These are phyloP conservation scores for Mylabris phalerata DNA, from an alignment of 1,140 invertebrate species.

Conservation along the genomic window DNA sequence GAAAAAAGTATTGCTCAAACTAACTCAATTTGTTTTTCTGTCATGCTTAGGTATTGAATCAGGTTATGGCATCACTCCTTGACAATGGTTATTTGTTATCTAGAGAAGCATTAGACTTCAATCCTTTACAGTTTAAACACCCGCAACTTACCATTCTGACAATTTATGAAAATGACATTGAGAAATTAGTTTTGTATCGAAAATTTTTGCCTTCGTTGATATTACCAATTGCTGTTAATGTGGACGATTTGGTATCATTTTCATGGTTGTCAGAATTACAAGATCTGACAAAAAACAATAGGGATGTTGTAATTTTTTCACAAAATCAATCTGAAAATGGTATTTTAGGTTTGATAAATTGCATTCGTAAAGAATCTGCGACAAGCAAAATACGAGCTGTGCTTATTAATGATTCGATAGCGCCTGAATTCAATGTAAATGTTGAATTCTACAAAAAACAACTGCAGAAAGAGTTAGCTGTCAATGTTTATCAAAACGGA, in stretches of 20 bases:
- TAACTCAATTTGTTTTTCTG: no score
- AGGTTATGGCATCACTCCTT: slow-evolving; percentile 23
- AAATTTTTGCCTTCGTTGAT: no score
- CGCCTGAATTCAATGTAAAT: slow-evolving; percentile 63
- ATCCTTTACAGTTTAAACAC: background rate
- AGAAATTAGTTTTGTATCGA: no score
- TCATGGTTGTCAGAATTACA: slow-evolving; percentile 49
- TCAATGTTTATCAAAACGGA: slow-evolving; percentile 58
- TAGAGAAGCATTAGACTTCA: slow-evolving; percentile 40
- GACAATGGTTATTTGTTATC: slow-evolving; percentile 47
- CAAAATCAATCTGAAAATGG: slow-evolving; percentile 62
- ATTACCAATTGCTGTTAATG: no score
- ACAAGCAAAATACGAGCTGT: slow-evolving; percentile 66
- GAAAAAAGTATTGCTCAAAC: no score
- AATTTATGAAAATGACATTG: no score
- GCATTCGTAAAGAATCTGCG: slow-evolving; percentile 51
- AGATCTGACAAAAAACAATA: slow-evolving; percentile 48
- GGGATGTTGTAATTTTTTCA: slow-evolving; percentile 50
- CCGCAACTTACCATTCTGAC: no score
- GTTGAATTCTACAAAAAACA: slow-evolving; percentile 68
- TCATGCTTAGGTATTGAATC: no score
- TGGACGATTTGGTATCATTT: no score
- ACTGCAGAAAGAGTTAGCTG: slow-evolving; percentile 59
- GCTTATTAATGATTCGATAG: slow-evolving; percentile 75
- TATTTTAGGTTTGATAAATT: slow-evolving; percentile 74